Base-by-base conservation (phyloP, 2,113 vertebrate species). In the Pterocles orientalis region DNA sequence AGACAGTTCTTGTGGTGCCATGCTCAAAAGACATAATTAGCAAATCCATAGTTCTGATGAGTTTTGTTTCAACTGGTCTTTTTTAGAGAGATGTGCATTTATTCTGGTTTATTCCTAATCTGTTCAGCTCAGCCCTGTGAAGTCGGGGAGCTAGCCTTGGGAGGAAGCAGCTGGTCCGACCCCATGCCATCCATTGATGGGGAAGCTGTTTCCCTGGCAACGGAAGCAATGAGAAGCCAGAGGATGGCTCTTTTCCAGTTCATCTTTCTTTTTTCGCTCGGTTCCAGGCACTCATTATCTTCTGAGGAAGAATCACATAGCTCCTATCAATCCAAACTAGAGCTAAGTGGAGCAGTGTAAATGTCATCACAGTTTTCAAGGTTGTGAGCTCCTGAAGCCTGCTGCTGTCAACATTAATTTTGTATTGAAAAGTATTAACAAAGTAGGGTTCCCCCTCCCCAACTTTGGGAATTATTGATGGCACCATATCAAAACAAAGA, bases 181-280 rank as follows among this genome's bases (percentile, higher is more conserved):
- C 97, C 96, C 84, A 91, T 93, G 96, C 90, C 94, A 73, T 94
- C 89, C 81, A 72, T 69, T 95, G 90, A 93, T 79, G 88, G 92
- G 72, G 92, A 97, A 96, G 88, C 94, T 64, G 97, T 98, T 97
- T 97, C 97, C 96, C 61, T 98, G 97, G 95, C 96, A 98, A 98
- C 97, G 2, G 77, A 91, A 94, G 86, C 1, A 82, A 94, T 64
- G 86, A 93, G 97, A 97, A 97, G 90, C 97, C 92, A 45, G 96
- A 94, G 88, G 94, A 79, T 2, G 23, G 53, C 82, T 96, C 86
- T 96, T 96, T 53, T 64, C 50, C 96, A 86, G 79, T 88, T 97
- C 69, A 14, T 20, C 34, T 80, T 96, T 95, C 96, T 82, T 95
- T 64, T 64, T 77, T 72, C 60, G 12, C 94, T 97, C 7, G 9